Evolutionary conservation across 2,888 invertebrate species (phyloP).

Genomic region (Chrysolina americana): DNA sequence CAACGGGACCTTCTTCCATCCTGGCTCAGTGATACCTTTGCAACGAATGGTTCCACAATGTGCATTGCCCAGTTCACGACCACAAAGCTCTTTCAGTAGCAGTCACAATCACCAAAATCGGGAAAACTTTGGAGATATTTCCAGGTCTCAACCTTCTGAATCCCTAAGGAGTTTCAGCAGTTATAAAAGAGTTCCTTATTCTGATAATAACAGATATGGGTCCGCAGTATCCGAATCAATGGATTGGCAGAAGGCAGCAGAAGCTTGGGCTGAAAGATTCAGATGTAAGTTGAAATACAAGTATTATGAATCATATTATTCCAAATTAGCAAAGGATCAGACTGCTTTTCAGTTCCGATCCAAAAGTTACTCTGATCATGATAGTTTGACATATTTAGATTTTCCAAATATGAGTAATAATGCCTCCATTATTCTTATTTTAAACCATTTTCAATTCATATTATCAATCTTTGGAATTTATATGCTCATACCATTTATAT

Average conservation of each 20-base stretch:
- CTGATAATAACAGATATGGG: slow-evolving; percentile 42
- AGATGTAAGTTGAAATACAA: slow-evolving; percentile 64
- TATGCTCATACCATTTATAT: too few species aligned
- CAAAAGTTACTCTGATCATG: too few species aligned
- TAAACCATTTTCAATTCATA: too few species aligned
- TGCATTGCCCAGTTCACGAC: slow-evolving; percentile 63
- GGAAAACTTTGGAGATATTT: slow-evolving; percentile 45
- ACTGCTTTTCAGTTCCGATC: too few species aligned
- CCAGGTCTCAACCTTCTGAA: slow-evolving; percentile 40
- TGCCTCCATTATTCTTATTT: too few species aligned
- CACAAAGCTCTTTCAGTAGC: slow-evolving; percentile 56
- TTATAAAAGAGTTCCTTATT: slow-evolving; percentile 35
- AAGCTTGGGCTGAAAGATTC: slow-evolving; percentile 82
- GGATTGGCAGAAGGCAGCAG: slow-evolving; percentile 94
- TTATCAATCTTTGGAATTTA: too few species aligned
- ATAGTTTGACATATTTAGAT: too few species aligned
- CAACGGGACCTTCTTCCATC: slow-evolving; percentile 74
- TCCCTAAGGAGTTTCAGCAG: slow-evolving; percentile 43
- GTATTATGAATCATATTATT: too few species aligned
- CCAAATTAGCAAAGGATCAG: too few species aligned
- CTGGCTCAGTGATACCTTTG: slow-evolving; percentile 71
- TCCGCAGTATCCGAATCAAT: slow-evolving; percentile 72
- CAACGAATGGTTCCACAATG: slow-evolving; percentile 64
- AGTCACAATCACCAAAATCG: slow-evolving; percentile 52
- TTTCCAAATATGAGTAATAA: too few species aligned